Base-by-base conservation (phyloP, 1,140 invertebrate species). In the Monochamus saltuarius region DNA sequence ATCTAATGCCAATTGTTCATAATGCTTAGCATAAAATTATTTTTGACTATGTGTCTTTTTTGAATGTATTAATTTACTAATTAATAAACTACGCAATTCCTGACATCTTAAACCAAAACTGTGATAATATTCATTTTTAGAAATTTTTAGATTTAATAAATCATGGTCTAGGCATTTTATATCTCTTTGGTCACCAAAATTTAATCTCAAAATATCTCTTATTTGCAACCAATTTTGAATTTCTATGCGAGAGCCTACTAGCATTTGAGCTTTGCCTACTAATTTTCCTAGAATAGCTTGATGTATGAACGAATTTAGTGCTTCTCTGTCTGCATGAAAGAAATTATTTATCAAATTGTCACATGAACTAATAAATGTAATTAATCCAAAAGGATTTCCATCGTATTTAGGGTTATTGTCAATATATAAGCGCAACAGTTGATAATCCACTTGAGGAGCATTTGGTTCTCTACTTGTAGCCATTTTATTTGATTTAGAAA, bases 111-210 rank as follows among this genome's bases (percentile, higher is more conserved):
- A 39, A 39, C n/a, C n/a, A n/a, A n/a, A n/a, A n/a, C n/a, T n/a
- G n/a, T n/a, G n/a, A n/a, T n/a, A n/a, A n/a, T n/a, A n/a, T n/a
- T n/a, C n/a, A n/a, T n/a, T n/a, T n/a, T n/a, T n/a, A n/a, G n/a
- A n/a, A n/a, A n/a, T n/a, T n/a, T n/a, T n/a, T n/a, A n/a, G n/a
- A n/a, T n/a, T n/a, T n/a, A n/a, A n/a, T n/a, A n/a, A n/a, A n/a
- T 59, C 47, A 19, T 59, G 56, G 11, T 37, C 35, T 7, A 59
- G 6, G 35, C 56, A 49, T 39, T 51, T 17, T 16, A 46, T n/a
- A 56, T 59, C 46, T 34, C 39, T n/a, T n/a, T 64, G 62, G 56
- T 64, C 62, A 13, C 50, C 52, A 37, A 61, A 61, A 56, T 37
- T 57, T 6, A 46, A 7, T 17, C 34, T 50, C 36, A 61, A 29